Conservation (phyloP, 2,888 invertebrate genomes). For the Neuroscelio doddi region DNA sequence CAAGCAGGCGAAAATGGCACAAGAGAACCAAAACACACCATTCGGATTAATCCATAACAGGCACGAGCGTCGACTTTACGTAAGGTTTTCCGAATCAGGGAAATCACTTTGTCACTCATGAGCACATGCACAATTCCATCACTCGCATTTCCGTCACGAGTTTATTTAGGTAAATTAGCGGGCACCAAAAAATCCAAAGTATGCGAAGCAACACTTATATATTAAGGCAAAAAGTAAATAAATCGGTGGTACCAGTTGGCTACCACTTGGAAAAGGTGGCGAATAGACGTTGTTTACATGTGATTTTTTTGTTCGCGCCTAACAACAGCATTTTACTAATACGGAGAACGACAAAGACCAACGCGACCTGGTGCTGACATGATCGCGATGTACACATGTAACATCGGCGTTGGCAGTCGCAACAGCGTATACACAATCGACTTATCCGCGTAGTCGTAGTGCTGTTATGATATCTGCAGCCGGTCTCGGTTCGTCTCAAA, state of each 20-base stretch:
- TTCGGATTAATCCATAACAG: conserved; percentile 56
- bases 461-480: conserved; percentile 50
- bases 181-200: too few relatives aligned
- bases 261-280: not conserved
- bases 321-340: conserved; percentile 14
- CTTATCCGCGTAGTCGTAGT: conserved; percentile 14
- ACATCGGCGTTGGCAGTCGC: conserved; percentile 1
- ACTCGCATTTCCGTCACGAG: too few relatives aligned
- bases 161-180: too few relatives aligned
- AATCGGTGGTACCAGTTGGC: too few relatives aligned
- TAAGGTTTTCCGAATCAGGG: not conserved
- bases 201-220: too few relatives aligned
- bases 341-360: conserved; percentile 4
- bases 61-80: not conserved
- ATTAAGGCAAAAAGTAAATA: too few relatives aligned
- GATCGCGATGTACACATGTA: conserved; percentile 17
- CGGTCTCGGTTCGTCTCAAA: conserved; percentile 69
- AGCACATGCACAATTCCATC: not conserved
- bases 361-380: not conserved
- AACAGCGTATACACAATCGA: conserved; percentile 11
- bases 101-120: not conserved
- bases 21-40: conserved; percentile 48
- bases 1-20: too few relatives aligned
- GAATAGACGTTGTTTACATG: conserved; percentile 7
- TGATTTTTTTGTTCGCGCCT: not conserved